Evolutionary conservation across 1,140 invertebrate genomes (phyloP).

Genomic region (Varroa destructor): DNA sequence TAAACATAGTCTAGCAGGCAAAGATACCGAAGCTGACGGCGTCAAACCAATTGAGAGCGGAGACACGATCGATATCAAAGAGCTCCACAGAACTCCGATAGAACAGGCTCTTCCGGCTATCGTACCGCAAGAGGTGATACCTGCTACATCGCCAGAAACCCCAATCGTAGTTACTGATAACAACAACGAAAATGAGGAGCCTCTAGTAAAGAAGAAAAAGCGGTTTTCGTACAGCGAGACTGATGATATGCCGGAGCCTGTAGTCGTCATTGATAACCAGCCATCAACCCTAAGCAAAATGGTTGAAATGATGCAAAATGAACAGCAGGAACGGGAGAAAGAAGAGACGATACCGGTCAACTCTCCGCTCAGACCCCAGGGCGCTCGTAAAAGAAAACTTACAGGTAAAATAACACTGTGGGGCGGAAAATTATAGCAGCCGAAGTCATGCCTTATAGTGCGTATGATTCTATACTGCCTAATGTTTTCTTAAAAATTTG

Average conservation of each 20-base stretch:
- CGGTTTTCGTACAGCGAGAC: conserved; percentile 8
- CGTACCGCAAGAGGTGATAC: too few species aligned
- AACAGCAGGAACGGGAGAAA: not conserved
- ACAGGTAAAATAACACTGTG: too few species aligned
- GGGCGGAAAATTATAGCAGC: too few species aligned
- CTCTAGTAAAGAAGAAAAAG: conserved; percentile 11
- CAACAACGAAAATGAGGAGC: conserved; percentile 21
- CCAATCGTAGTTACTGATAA: too few species aligned
- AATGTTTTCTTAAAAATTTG: too few species aligned
- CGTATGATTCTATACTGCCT: too few species aligned
- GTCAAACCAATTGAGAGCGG: conserved; percentile 5
- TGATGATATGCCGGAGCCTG: not conserved
- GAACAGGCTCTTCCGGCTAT: not conserved
- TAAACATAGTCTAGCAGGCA: too few species aligned
- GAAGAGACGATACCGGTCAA: not conserved
- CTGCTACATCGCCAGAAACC: too few species aligned
- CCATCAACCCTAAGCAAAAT: not conserved
- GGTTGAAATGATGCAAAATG: conserved; percentile 5
- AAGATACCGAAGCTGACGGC: not conserved
- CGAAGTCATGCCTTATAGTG: too few species aligned
- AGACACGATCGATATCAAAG: not conserved
- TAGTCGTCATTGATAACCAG: not conserved
- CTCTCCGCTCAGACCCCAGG: not conserved
- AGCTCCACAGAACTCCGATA: not conserved
- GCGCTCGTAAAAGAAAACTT: not conserved